Percentiles rank a stretch among this genome's conserved stretches.
Evolutionary conservation across 2,113 vertebrate species (phyloP).

Genomic region (Syngnathus typhle): DNA sequence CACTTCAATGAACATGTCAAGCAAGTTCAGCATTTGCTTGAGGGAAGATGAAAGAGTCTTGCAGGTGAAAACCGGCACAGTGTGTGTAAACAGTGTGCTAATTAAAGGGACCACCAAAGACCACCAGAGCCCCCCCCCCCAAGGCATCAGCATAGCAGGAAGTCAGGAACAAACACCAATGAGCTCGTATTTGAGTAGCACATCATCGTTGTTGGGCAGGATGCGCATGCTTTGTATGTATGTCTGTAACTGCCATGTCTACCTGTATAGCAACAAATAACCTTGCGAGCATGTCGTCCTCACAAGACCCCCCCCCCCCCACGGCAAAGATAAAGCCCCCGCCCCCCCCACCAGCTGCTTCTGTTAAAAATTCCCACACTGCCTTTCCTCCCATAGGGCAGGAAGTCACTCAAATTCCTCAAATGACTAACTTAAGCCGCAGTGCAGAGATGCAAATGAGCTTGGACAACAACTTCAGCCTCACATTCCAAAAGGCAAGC

Average conservation of each 20-base stretch:
- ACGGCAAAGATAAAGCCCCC: too few species aligned
- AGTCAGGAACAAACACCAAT: constrained; percentile 45
- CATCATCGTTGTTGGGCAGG: too few species aligned
- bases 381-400: constrained; percentile 17
- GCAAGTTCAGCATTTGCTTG: constrained; percentile 23
- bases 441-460: constrained; percentile 17
- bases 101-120: constrained; percentile 47
- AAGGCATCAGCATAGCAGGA: constrained; percentile 31
- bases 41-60: constrained; percentile 30
- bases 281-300: neutral
- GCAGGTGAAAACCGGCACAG: constrained; percentile 11
- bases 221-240: too few species aligned
- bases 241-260: too few species aligned
- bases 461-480: too few species aligned
- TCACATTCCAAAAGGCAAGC: neutral
- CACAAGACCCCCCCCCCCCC: too few species aligned
- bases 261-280: neutral
- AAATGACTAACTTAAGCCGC: neutral
- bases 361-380: constrained; percentile 20
- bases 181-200: constrained; percentile 23
- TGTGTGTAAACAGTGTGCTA: constrained; percentile 9
- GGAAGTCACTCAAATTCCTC: constrained; percentile 14
- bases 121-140: constrained; percentile 6
- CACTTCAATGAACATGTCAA: constrained; percentile 4
- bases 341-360: neutral